Conservation (phyloP, 1,140 invertebrate species). For the Hyles euphorbiae region DNA sequence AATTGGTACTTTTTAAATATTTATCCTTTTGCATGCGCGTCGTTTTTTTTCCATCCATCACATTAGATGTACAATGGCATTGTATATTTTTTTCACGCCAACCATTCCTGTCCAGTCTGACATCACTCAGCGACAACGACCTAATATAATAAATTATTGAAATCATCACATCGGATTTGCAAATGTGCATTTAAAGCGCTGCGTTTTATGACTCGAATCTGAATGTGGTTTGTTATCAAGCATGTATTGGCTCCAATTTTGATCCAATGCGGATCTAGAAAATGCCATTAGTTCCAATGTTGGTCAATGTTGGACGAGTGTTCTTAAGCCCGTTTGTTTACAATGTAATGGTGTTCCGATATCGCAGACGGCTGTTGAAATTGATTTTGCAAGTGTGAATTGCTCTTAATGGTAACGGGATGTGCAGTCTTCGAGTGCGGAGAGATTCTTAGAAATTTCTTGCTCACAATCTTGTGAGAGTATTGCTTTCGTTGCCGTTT, state of each 20-base stretch:
- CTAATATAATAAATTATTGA: slow-evolving; percentile 66
- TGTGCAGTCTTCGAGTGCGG: neutral
- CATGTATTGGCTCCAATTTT: too few relatives aligned
- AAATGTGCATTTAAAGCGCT: neutral
- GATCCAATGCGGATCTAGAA: too few relatives aligned
- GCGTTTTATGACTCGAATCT: too few relatives aligned
- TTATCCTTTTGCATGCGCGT: slow-evolving; percentile 40
- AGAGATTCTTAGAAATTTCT: slow-evolving; percentile 2
- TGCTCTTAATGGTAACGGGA: slow-evolving; percentile 2
- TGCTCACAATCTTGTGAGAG: neutral
- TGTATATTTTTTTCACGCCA: slow-evolving; percentile 45
- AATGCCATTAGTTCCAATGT: too few relatives aligned
- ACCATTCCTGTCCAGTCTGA: slow-evolving; percentile 52
- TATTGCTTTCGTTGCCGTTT: neutral
- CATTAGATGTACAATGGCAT: slow-evolving; percentile 52
- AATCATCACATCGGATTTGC: slow-evolving; percentile 18
- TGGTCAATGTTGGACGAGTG: too few relatives aligned
- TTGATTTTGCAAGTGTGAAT: neutral
- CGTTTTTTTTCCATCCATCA: slow-evolving; percentile 46
- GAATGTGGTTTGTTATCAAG: too few relatives aligned
- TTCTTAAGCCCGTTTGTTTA: too few relatives aligned
- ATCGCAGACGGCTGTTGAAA: too few relatives aligned
- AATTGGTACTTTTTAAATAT: slow-evolving; percentile 31
- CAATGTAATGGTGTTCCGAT: too few relatives aligned
- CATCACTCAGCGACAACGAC: slow-evolving; percentile 67